Percentiles rank a stretch among this genome's conserved stretches.
Evolutionary conservation across 2,113 vertebrate genomes (phyloP).

Genomic region (Beaufortia kweichowensis): DNA sequence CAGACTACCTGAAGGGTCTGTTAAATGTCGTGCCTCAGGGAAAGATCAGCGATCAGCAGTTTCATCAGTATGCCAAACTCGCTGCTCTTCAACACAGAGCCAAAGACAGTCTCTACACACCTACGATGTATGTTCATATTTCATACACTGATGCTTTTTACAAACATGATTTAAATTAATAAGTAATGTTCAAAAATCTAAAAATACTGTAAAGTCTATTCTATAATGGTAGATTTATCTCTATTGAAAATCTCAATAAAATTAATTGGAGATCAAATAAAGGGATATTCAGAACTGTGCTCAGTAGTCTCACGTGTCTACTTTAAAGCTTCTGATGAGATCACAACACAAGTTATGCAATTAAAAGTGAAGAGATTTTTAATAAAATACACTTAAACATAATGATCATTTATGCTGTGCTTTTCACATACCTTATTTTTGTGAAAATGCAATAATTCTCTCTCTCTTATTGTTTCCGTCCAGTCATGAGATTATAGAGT

Average conservation of each 20-base stretch:
- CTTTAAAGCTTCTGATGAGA: no score
- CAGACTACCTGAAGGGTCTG: conserved; percentile 92
- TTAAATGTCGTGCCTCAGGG: conserved; percentile 77
- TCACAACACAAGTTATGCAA: no score
- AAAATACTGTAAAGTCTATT: background rate
- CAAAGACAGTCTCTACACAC: conserved; percentile 81
- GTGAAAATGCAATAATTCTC: background rate
- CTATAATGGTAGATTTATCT: no score
- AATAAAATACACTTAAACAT: no score
- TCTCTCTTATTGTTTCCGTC: conserved; percentile 13
- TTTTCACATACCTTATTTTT: no score
- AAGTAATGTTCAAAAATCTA: background rate
- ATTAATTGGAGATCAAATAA: no score
- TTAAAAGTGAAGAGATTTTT: background rate
- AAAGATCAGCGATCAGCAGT: conserved; percentile 82
- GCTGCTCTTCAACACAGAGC: conserved; percentile 90
- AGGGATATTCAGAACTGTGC: no score
- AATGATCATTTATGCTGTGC: no score
- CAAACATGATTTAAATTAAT: no score
- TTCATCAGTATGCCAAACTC: conserved; percentile 88
- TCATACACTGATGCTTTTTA: background rate
- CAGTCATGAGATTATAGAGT: conserved; percentile 89
- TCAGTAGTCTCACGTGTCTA: no score
- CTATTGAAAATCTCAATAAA: no score
- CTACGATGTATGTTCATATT: conserved; percentile 77